Base-by-base conservation (phyloP, 2,888 invertebrate species). In the Brenthis ino region DNA sequence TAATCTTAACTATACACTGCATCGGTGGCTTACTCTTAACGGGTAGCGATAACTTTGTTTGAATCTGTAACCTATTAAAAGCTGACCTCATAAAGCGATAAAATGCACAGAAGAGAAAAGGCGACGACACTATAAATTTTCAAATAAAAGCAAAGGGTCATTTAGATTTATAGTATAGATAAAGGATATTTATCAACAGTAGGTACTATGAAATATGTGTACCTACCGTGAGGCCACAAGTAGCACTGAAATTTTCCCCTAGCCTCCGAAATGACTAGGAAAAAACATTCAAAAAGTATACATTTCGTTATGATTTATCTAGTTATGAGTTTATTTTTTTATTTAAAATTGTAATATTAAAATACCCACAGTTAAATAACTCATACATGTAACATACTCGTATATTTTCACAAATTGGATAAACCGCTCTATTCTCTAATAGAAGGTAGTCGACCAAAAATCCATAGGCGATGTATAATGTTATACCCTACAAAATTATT, bases 101-200 rank as follows among this genome's bases (percentile, higher is more conserved):
- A 64, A 64, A 68, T 54, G 51, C 53, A 55, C 16, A 57, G 43
- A 50, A 54, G 54, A 57, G 54, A 64, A 58, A 64, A 55, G 67
- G 33, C 56, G 60, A 28, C 13, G 64, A 53, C 3, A 64, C 64
- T n/a, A 64, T 64, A 68, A 64, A 68, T 64, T 64, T 14, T 64
- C 37, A 64, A 57, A 68, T 64, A 68, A 68, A 64, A 50, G 28
- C 50, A 48, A 8, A 68, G 48, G 48, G 68, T 64, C 58, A 64
- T 68, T 58, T 58, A 64, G 64, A 68, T 68, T 64, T 68, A 63
- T 57, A 16, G 53, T 57, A 33, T 64, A 48, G 58, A 64, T 64
- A 68, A 64, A 54, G 48, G 48, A 54, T 64, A 68, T 64, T 63
- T 43, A 66, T 67, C 57, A 67, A 60, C 58, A 13, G 51, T 37